phyloP scores from a whole-genome alignment of 1,140 invertebrate genomes.

The Cecropterus lyciades region DNA sequence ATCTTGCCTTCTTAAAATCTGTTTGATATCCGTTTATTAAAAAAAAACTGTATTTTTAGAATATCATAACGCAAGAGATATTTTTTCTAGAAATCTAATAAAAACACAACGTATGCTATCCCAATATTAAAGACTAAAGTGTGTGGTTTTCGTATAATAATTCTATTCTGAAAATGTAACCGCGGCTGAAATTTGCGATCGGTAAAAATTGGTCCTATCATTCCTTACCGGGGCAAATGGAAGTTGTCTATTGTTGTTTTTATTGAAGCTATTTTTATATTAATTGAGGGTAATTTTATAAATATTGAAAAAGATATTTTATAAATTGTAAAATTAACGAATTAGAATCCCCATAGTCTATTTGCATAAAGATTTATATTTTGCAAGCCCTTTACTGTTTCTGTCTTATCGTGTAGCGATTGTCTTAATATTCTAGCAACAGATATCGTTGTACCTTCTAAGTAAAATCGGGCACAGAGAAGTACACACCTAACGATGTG shows the following conservation, averaged over 20 bases:
- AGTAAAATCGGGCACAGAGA: conserved; percentile 66
- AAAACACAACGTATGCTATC: conserved; percentile 45
- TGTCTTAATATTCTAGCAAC: conserved; percentile 25
- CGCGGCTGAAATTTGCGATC: conserved; percentile 64
- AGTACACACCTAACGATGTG: conserved; percentile 77
- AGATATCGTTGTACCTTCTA: conserved; percentile 45
- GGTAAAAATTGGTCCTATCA: conserved; percentile 83
- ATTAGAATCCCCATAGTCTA: conserved; percentile 24
- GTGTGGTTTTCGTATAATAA: conserved; percentile 60
- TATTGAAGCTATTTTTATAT: conserved; percentile 71
- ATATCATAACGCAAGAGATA: conserved; percentile 13
- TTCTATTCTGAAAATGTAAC: conserved; percentile 45
- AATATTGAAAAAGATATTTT: conserved; percentile 26
- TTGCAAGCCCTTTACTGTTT: conserved; percentile 23
- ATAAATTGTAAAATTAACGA: conserved; percentile 21
- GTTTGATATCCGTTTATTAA: conserved; percentile 28
- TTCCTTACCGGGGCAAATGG: conserved; percentile 78
- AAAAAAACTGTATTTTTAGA: conserved; percentile 29
- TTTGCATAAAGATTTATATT: conserved; percentile 26
- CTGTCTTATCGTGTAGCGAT: conserved; percentile 25
- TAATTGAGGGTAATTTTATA: conserved; percentile 44
- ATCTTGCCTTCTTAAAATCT: conserved; percentile 20
- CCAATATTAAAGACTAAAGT: conserved; percentile 73
- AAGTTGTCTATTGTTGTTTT: conserved; percentile 51
- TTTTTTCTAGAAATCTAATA: conserved; percentile 29